Conservation (phyloP, 1,140 invertebrate genomes). For the Apolygus lucorum region DNA sequence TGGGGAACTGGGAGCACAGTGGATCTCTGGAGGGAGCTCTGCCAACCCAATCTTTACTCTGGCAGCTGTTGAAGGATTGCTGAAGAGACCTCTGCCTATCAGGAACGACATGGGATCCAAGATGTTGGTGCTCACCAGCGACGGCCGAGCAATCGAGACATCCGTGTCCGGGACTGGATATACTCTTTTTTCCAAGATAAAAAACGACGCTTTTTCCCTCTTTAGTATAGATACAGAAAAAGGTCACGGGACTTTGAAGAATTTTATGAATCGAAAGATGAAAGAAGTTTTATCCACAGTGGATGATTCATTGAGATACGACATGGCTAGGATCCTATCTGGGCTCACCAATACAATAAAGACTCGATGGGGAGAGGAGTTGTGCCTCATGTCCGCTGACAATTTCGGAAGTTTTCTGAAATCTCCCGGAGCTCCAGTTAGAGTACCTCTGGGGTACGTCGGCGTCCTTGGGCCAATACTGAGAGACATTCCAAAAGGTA, state of each 20-base stretch:
- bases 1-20: constrained; percentile 60
- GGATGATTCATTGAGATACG: constrained; percentile 23
- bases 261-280: constrained; percentile 21
- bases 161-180: constrained; percentile 51
- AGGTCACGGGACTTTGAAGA: constrained; percentile 40
- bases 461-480: constrained; percentile 55
- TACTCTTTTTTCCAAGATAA: constrained; percentile 51
- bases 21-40: constrained; percentile 52
- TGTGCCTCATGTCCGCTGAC: constrained; percentile 11
- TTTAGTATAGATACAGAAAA: constrained; percentile 39
- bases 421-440: constrained; percentile 52
- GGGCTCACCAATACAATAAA: constrained; percentile 43
- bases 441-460: constrained; percentile 54
- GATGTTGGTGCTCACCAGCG: constrained; percentile 53
- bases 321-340: constrained; percentile 23
- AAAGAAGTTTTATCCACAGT: constrained; percentile 26
- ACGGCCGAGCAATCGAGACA: constrained; percentile 52
- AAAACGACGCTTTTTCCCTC: constrained; percentile 37
- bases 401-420: constrained; percentile 24
- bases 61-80: constrained; percentile 52
- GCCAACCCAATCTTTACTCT: constrained; percentile 56
- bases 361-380: constrained; percentile 9
- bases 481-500: constrained; percentile 48
- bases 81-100: constrained; percentile 41
- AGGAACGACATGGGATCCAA: constrained; percentile 38